A percentile compares a stretch with the other conserved stretches of the same genome.
phyloP scores from a whole-genome alignment of 2,797 vertebrate genomes.

The Brachyalestes nurse region DNA sequence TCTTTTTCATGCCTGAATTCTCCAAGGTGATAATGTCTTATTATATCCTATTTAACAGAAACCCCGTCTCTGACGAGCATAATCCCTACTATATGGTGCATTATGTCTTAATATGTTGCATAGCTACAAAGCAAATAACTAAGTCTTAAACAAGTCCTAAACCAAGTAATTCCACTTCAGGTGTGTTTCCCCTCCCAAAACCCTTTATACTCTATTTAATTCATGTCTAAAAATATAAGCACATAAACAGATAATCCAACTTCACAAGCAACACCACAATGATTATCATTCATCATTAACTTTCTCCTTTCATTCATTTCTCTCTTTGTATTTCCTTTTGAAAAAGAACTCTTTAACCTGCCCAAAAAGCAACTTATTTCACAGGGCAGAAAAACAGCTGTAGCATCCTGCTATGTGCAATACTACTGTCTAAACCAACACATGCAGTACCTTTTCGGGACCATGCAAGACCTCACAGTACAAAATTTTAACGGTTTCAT shows the following conservation, averaged over 20 bases:
- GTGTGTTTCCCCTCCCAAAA: not conserved
- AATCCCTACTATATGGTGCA: not conserved
- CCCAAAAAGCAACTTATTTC: not conserved
- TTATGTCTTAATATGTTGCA: not conserved
- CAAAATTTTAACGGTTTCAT: constrained; percentile 52
- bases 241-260: not conserved
- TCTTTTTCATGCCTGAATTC: too few species aligned
- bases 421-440: not conserved
- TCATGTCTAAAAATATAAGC: not conserved
- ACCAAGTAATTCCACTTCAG: not conserved
- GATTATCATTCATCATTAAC: not conserved
- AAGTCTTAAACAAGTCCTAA: not conserved
- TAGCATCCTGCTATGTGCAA: not conserved
- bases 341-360: not conserved
- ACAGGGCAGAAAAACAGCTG: not conserved
- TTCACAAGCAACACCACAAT: not conserved
- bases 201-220: not conserved
- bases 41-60: not conserved
- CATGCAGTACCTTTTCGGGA: constrained; percentile 51
- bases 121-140: not conserved
- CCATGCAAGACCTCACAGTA: constrained; percentile 59
- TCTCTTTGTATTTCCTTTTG: not conserved
- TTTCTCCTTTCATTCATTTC: not conserved
- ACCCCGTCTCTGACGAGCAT: too few species aligned
- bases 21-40: not conserved